A percentile compares a stretch with the other conserved stretches of the same genome.
These are phyloP conservation scores for Thryonomys swinderianus DNA, from an alignment of 2,113 vertebrate species.

Conservation along the genomic window DNA sequence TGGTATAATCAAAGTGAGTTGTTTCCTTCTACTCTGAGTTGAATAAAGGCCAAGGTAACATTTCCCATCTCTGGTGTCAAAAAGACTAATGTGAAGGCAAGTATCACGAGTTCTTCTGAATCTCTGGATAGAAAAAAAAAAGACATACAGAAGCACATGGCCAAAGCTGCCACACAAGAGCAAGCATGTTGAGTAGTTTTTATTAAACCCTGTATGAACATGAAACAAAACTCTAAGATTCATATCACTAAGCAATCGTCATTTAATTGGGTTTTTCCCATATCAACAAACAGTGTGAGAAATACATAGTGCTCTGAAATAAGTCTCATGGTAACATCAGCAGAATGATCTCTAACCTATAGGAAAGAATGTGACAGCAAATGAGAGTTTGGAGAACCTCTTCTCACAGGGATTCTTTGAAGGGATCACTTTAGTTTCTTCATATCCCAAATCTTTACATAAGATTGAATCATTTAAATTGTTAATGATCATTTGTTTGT, in stretches of 20 bases:
- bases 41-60: too few relatives aligned
- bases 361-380: neutral
- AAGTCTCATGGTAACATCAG: neutral
- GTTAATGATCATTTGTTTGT: neutral
- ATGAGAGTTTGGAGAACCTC: neutral
- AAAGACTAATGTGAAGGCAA: neutral
- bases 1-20: too few relatives aligned
- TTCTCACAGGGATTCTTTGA: neutral
- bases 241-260: neutral
- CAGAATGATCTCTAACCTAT: neutral
- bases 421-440: neutral
- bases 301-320: neutral
- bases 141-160: neutral
- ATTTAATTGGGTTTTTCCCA: neutral
- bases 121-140: conserved; percentile 20
- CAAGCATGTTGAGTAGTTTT: neutral
- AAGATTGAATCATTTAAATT: neutral
- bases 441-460: neutral
- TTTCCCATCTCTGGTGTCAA: too few relatives aligned
- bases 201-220: neutral
- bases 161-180: neutral
- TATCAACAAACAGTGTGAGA: neutral
- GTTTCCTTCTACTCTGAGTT: too few relatives aligned
- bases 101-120: neutral
- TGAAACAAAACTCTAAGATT: neutral